Evolutionary conservation across 1,140 invertebrate species (phyloP).

Genomic region (Megalopta genalis): DNA sequence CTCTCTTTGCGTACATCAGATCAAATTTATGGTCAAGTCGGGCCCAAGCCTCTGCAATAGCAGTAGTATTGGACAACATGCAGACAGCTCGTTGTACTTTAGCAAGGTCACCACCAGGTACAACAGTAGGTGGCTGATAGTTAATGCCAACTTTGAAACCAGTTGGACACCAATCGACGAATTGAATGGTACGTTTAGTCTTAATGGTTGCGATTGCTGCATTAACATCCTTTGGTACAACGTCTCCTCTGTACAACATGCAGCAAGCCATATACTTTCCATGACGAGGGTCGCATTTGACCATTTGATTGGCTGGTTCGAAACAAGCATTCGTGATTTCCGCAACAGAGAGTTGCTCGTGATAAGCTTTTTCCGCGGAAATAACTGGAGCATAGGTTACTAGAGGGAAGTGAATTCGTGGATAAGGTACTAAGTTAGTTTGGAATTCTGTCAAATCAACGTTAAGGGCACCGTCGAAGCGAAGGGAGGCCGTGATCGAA

Average conservation of each 20-base stretch:
- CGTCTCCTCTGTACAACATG: slow-evolving; percentile 83
- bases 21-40: slow-evolving; percentile 54
- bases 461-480: slow-evolving; percentile 57
- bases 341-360: slow-evolving; percentile 53
- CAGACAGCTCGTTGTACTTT: slow-evolving; percentile 84
- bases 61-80: slow-evolving; percentile 85
- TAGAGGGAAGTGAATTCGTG: slow-evolving; percentile 59
- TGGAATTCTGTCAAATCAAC: slow-evolving; percentile 56
- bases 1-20: slow-evolving; percentile 58
- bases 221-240: slow-evolving; percentile 86
- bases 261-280: slow-evolving; percentile 84
- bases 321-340: slow-evolving; percentile 83
- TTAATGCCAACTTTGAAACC: slow-evolving; percentile 83
- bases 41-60: slow-evolving; percentile 56
- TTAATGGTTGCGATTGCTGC: slow-evolving; percentile 54
- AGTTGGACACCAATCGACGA: slow-evolving; percentile 84
- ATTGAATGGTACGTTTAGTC: slow-evolving; percentile 77
- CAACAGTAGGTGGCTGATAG: slow-evolving; percentile 84
- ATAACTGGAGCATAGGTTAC: slow-evolving; percentile 61
- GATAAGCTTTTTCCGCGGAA: slow-evolving; percentile 61
- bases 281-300: slow-evolving; percentile 81
- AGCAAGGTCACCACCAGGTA: slow-evolving; percentile 83
- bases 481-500: slow-evolving; percentile 72
- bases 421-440: slow-evolving; percentile 71
- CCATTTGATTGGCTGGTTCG: slow-evolving; percentile 85